Base-by-base conservation (phyloP, 2,888 invertebrate genomes). In the Acrobasis repandana region DNA sequence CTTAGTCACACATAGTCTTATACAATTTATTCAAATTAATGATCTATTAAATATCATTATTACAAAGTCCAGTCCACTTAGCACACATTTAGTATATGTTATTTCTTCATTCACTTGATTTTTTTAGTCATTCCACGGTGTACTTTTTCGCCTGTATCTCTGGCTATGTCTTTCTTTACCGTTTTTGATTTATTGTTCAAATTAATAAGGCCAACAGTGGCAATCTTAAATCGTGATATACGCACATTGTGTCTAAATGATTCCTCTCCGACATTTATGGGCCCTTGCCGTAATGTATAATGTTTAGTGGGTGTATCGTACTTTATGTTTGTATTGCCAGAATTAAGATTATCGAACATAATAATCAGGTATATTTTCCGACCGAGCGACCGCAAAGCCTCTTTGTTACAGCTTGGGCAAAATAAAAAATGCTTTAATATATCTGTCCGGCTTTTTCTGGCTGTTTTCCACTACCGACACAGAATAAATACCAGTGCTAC, bases 351-450 rank as follows among this genome's bases (percentile, higher is more conserved):
- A 51, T 34, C 34, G 9, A n/a, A 51, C 2, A n/a, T 28, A 50
- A 50, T 50, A 9, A 33, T n/a, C n/a, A n/a, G n/a, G 9, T 28
- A 14, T 20, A 16, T 36, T 36, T 36, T 36, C 36, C 9, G 9
- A 36, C 11, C 9, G 36, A 9, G 11, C 2, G 36, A 6, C 2
- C 9, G 9, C 36, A 36, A 36, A 10, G 3, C 36, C 11, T 36
- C n/a, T n/a, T 36, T 9, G 36, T 6, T 34, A 2, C 2, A 36
- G 36, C 11, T 10, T 11, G 9, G 5, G 9, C 11, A 36, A n/a
- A n/a, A 10, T 47, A 11, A 11, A n/a, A 47, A 63, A 63, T 62
- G 64, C 65, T 67, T 69, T 83, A 9, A 36, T 36, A 36, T 9
- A 9, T n/a, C n/a, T n/a, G n/a, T n/a, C n/a, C n/a, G n/a, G n/a